Base-by-base conservation (phyloP, 2,888 invertebrate species). In the Hoplodrina ambigua region DNA sequence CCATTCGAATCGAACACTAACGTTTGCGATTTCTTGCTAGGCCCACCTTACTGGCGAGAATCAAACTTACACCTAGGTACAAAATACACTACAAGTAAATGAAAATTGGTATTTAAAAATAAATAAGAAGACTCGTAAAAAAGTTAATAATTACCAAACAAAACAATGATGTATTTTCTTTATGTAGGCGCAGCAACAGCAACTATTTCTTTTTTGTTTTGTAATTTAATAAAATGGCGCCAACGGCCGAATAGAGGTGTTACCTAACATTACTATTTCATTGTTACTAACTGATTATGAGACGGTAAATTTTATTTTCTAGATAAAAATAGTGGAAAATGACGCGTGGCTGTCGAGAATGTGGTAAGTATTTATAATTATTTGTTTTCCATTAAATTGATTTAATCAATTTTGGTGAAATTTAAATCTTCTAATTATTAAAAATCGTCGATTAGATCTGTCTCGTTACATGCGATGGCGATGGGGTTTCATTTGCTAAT, bases 271-370 rank as follows among this genome's bases (percentile, higher is more conserved):
- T 54, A 64, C 52, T 58, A 54, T 59, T 50, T 66, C 13, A 44
- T 58, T 68, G 10, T 55, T 53, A 61, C 25, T 44, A 80, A 55
- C 54, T 69, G 64, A 80, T 44, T 44, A 44, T 72, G 71, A 67
- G 75, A 82, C 54, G 17, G 80, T 55, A 55, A 65, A 63, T 65
- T 77, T 80, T 82, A 69, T 77, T 77, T 77, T 77, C 19, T 77
- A 77, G 77, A 78, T 77, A 25, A 55, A 69, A 59, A 63, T 15
- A 59, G 55, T 62, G 54, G 44, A 78, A 77, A 69, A 78, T 77
- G 77, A 54, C 77, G 54, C 52, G 68, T 1, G 11, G 30, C 50
- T 60, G 69, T 44, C 58, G 52, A 8, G 61, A 55, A 1, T 64
- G 73, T 37, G 68, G 77, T 77, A 73, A 63, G 56, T 76, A 59